Evolutionary conservation across 2,888 invertebrate species (phyloP), one percentile per base, ranked within the genome.

Genomic region (Phorcus lineatus): DNA sequence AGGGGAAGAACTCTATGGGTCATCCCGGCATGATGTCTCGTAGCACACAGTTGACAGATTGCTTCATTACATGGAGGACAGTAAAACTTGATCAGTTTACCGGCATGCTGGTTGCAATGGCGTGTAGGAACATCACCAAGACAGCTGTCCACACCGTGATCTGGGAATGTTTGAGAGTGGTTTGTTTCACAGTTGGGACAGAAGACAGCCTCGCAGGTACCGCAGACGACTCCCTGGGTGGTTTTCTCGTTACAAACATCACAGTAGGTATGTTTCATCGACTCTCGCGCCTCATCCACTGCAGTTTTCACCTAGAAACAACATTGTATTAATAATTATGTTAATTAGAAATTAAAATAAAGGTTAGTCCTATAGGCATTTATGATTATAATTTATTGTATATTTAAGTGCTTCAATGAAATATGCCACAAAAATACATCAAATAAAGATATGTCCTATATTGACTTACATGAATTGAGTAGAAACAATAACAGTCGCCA

Each of bases 11-110:
- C 76, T 54, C 11, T n/a, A 19, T 76, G 76, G 3, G 54, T 6
- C 1, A 36, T 11, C 16, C 36, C 54, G 17, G 76, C 54, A 1
- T 76, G 76, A 31, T n/a, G 17, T 24, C 31, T 54, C 17, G 76
- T 76, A 0, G 76, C 76, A 31, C 76, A 76, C 1, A 76, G 55
- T 36, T 54, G 54, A n/a, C 76, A 76, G 16, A 55, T n/a, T 2
- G 55, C 54, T 11, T 54, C 54, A 16, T 6, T 11, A n/a, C 76
- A 76, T 6, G n/a, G 28, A 3, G 76, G 28, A 31, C 76, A 76
- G 31, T 17, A 76, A 17, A 22, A 31, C n/a, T 28, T 54, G 19
- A 76, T n/a, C n/a, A 22, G 17, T 31, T 76, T 53, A 7, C 54
- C 54, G 9, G 19, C 6, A 16, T 76, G 76, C 17, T 13, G 16